Percentiles rank a stretch among this genome's conserved stretches.
phyloP scores from a whole-genome alignment of 1,140 invertebrate species.

The Papilio machaon region DNA sequence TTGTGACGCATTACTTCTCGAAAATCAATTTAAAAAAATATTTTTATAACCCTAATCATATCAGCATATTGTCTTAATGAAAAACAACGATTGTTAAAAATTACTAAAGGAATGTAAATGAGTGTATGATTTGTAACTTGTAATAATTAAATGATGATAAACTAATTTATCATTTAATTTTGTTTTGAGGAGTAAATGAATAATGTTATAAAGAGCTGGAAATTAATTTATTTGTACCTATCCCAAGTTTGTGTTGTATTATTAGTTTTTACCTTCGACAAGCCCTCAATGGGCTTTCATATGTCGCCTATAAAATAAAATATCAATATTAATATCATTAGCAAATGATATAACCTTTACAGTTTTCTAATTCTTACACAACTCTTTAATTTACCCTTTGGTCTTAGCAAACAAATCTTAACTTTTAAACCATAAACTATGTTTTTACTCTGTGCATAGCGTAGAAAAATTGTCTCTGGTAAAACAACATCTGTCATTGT shows the following conservation, averaged over 20 bases:
- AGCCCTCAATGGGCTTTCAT: too few species aligned
- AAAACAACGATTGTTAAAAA: constrained; percentile 4
- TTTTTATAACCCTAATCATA: not conserved
- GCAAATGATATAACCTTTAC: too few species aligned
- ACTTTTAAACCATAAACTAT: too few species aligned
- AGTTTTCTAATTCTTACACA: too few species aligned
- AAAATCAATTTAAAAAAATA: not conserved
- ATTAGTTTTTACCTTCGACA: too few species aligned
- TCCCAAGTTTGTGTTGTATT: not conserved
- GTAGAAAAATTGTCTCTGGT: too few species aligned
- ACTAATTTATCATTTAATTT: constrained; percentile 11
- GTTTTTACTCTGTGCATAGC: too few species aligned
- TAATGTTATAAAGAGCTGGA: constrained; percentile 29
- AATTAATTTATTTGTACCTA: not conserved
- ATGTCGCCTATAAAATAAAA: not conserved
- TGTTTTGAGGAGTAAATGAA: constrained; percentile 39
- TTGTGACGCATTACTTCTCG: not conserved
- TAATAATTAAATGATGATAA: not conserved
- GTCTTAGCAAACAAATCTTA: too few species aligned
- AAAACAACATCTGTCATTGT: not conserved
- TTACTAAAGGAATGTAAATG: not conserved
- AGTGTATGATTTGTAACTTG: constrained; percentile 8
- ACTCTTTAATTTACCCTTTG: too few species aligned
- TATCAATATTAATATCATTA: not conserved
- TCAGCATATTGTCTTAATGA: not conserved